Conservation (phyloP, 2,888 invertebrate species). For the Exephanes ischioxanthus region DNA sequence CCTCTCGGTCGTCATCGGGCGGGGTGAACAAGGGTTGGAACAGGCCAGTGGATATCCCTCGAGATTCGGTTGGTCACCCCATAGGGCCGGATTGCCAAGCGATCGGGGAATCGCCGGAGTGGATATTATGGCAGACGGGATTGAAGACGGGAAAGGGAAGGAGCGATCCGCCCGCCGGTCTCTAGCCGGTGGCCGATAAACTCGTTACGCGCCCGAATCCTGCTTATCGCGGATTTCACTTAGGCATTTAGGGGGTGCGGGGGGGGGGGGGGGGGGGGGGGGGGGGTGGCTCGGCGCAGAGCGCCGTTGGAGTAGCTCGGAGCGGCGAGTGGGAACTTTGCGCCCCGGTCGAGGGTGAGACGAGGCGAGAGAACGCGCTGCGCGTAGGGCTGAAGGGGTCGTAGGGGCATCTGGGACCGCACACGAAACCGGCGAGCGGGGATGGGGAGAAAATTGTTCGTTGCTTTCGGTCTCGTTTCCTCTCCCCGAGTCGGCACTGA, state of each 20-base stretch:
- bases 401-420: conserved; percentile 4
- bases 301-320: background rate
- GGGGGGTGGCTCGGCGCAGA: background rate
- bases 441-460: conserved; percentile 18
- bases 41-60: conserved; percentile 8
- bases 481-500: background rate
- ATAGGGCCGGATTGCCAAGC: conserved; percentile 25
- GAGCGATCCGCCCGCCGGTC: conserved; percentile 38
- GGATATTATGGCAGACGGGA: conserved; percentile 53
- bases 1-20: conserved; percentile 38
- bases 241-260: conserved; percentile 70
- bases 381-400: background rate
- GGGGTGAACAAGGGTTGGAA: too few relatives aligned
- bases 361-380: conserved; percentile 61
- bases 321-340: conserved; percentile 43
- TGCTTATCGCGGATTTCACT: conserved; percentile 80
- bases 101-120: conserved; percentile 32
- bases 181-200: conserved; percentile 77
- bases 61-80: conserved; percentile 53
- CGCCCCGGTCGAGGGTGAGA: conserved; percentile 59
- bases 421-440: conserved; percentile 53
- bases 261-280: conserved; percentile 4
- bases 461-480: conserved; percentile 21
- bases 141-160: conserved; percentile 40
- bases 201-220: conserved; percentile 82